Evolutionary conservation across 2,888 invertebrate genomes (phyloP).

Genomic region (Gastrophysa polygoni): DNA sequence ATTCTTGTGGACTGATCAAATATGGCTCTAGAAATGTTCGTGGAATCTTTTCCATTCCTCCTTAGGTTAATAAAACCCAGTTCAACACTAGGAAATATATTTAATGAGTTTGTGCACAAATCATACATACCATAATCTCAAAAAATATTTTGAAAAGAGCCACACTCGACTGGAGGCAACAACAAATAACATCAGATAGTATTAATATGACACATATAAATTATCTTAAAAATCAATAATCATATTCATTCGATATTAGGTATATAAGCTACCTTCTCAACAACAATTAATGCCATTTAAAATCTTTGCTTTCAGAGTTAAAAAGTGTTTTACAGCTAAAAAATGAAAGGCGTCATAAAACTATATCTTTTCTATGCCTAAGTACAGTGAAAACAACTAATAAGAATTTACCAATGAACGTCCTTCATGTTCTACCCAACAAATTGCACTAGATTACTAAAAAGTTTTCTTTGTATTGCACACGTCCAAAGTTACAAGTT

Average conservation of each 20-base stretch:
- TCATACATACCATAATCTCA: conserved; percentile 47
- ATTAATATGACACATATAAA: conserved; percentile 49
- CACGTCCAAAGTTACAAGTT: conserved; percentile 31
- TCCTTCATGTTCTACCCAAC: conserved; percentile 36
- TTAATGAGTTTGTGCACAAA: conserved; percentile 43
- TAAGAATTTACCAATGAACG: conserved; percentile 36
- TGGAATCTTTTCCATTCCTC: too few species aligned
- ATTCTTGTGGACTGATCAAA: too few species aligned
- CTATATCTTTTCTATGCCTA: conserved; percentile 39
- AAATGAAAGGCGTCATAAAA: conserved; percentile 16
- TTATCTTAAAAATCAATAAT: conserved; percentile 43
- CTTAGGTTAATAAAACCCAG: conserved; percentile 16
- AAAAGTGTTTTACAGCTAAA: not conserved
- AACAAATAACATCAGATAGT: conserved; percentile 49
- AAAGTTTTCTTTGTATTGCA: conserved; percentile 39
- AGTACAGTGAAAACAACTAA: conserved; percentile 45
- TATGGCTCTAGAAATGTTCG: too few species aligned
- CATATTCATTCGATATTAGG: conserved; percentile 40
- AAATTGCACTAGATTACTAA: conserved; percentile 42
- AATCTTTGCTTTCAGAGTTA: conserved; percentile 3
- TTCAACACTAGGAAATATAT: conserved; percentile 40
- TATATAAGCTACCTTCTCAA: conserved; percentile 45
- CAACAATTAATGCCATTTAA: conserved; percentile 37
- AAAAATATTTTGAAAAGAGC: conserved; percentile 35
- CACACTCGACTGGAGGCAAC: conserved; percentile 30